Base-by-base conservation (phyloP, 2,797 vertebrate species). In the Sphaeramia orbicularis region DNA sequence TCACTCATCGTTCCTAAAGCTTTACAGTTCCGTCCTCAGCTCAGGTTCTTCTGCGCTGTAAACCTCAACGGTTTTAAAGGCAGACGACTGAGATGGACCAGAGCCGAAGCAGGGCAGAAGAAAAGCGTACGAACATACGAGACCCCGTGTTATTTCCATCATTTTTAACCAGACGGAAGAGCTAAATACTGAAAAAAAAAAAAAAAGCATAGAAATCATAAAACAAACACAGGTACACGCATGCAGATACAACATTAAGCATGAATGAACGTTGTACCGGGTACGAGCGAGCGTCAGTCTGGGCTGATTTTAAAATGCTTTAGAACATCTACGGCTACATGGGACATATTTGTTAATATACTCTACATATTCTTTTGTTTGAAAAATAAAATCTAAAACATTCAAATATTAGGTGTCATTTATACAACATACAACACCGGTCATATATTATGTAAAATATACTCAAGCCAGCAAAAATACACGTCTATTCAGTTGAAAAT, bases 391-490 rank as follows among this genome's bases (percentile, higher is more conserved):
- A 86, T 89, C 74, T 86, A 81, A 82, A 86, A 91, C 87, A 90
- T 92, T 91, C 85, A 91, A 82, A 85, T 80, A 76, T 79, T 50
- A 65, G 74, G 53, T 77, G 70, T 75, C 38, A 49, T 59, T 53
- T 71, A 61, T 49, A 68, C 65, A 73, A 80, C 75, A 74, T 66
- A 79, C 50, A 80, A 80, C 80, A 89, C 56, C 70, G 9, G 81
- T 88, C 58, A 89, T 89, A 90, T 86, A 87, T 86, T 87, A 86
- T 88, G 89, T 85, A 89, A 91, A 92, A 92, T 92, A 91, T 81
- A 90, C 58, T 89, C 78, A 74, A 80, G 85, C 81, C 85, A 78
- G 89, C 68, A 90, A 91, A 93, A 90, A 92, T 91, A 92, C 83
- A 82, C 24, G 2, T 91, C 82, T 89, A 73, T 84, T 85, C 71